Conservation (phyloP, 1,140 invertebrate species). For the Meloidogyne hapla region DNA sequence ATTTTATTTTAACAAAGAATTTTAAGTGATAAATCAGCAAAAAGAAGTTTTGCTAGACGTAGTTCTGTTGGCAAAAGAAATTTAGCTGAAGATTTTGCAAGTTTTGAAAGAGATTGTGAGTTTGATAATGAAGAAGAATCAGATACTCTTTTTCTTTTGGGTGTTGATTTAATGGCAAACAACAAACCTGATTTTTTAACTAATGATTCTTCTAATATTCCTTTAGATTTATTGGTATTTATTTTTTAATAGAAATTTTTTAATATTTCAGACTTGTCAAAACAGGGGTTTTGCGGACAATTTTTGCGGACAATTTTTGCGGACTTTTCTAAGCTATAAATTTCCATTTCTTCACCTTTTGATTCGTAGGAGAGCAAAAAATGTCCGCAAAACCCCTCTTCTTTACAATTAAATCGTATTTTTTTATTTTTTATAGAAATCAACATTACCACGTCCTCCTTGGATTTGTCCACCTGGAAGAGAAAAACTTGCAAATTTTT, state of each 20-base stretch:
- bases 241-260: neutral
- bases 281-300: too few relatives aligned
- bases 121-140: neutral
- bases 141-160: neutral
- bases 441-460: neutral
- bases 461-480: constrained; percentile 10
- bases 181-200: neutral
- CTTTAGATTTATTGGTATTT: constrained; percentile 19
- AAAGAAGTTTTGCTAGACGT: constrained; percentile 21
- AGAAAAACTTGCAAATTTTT: constrained; percentile 14
- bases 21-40: constrained; percentile 22
- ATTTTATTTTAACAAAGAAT: neutral
- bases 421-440: constrained; percentile 3
- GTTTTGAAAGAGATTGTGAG: neutral
- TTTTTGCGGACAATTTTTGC: too few relatives aligned
- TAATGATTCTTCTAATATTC: neutral
- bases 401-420: neutral
- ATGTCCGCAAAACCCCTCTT: too few relatives aligned
- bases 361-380: too few relatives aligned
- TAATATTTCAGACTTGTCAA: too few relatives aligned
- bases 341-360: too few relatives aligned
- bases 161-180: neutral
- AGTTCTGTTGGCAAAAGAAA: constrained; percentile 13
- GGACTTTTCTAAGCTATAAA: too few relatives aligned
- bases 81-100: neutral